Conservation (phyloP, 1,140 invertebrate species). For the Saxidomus purpurata region DNA sequence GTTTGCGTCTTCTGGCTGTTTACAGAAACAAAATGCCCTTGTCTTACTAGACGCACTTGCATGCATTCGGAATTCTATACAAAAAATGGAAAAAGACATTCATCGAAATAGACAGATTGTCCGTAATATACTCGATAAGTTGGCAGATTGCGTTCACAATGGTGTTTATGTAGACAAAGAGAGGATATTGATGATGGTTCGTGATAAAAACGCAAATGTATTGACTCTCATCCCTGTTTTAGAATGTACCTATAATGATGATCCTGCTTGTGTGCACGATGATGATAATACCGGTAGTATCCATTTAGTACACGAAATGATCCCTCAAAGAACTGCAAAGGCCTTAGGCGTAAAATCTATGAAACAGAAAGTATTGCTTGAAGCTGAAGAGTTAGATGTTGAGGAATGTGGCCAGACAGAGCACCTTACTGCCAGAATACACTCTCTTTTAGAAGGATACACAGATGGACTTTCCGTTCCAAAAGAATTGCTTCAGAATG, state of each 20-base stretch:
- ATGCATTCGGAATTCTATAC: neutral
- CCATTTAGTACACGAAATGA: neutral
- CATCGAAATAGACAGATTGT: neutral
- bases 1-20: conserved; percentile 8
- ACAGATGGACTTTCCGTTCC: conserved; percentile 78
- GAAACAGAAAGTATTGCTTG: neutral
- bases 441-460: conserved; percentile 74
- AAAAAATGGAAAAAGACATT: neutral
- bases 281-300: conserved; percentile 25
- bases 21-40: neutral
- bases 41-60: neutral
- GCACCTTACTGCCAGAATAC: conserved; percentile 74
- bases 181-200: neutral
- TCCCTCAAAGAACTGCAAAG: neutral
- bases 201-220: neutral
- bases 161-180: neutral
- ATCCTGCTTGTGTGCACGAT: neutral
- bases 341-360: conserved; percentile 19
- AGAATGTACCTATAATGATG: conserved; percentile 43
- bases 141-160: neutral
- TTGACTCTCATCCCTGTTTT: neutral
- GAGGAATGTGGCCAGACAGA: conserved; percentile 77
- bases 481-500: conserved; percentile 75
- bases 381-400: conserved; percentile 10
- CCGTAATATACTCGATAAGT: neutral